phyloP scores from a whole-genome alignment of 2,113 vertebrate genomes.

The Fukomys damarensis region DNA sequence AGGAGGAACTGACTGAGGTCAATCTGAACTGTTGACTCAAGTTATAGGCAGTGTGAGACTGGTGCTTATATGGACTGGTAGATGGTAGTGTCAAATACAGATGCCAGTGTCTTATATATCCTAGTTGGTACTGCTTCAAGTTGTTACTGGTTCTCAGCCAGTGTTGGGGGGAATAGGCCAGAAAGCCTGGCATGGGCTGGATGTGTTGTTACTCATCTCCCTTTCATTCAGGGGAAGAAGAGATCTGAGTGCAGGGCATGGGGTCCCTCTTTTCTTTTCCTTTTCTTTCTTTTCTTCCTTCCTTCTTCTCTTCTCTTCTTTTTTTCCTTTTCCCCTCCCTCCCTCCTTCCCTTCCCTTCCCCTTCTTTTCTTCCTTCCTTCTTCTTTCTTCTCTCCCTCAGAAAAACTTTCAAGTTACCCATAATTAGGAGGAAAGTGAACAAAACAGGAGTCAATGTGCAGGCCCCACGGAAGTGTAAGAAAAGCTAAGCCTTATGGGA shows the following conservation, averaged over 20 bases:
- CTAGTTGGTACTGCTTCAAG: neutral
- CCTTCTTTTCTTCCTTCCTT: no score
- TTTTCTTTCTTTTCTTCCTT: no score
- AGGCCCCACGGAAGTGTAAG: neutral
- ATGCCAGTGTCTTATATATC: neutral
- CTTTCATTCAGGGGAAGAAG: neutral
- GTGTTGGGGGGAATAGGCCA: neutral
- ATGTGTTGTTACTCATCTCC: neutral
- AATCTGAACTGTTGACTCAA: neutral
- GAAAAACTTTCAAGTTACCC: neutral
- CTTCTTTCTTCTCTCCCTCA: neutral
- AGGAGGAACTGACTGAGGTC: neutral
- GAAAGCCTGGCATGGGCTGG: neutral
- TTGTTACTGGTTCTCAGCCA: neutral
- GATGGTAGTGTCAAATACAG: neutral
- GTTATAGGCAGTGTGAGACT: neutral
- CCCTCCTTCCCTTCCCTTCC: neutral
- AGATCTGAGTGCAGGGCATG: neutral
- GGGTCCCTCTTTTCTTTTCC: neutral
- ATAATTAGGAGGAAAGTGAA: neutral
- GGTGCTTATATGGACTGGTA: neutral
- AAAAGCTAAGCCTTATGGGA: neutral
- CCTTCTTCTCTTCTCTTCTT: no score
- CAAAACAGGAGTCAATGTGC: neutral
- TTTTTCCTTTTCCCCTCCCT: neutral